These are phyloP conservation scores for Coelopa pilipes DNA, from an alignment of 2,888 invertebrate genomes.

Conservation along the genomic window DNA sequence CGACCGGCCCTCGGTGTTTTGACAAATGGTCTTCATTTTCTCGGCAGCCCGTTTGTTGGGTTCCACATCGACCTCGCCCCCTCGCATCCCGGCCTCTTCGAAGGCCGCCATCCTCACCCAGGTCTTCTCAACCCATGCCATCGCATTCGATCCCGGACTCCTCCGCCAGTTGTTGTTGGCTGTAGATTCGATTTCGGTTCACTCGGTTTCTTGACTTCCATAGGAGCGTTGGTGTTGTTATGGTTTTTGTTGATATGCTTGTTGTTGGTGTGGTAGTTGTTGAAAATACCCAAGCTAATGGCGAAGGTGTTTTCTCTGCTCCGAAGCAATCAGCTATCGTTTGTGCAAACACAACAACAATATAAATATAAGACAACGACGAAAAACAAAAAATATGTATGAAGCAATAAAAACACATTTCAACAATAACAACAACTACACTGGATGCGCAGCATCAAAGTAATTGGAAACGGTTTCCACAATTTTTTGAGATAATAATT, in stretches of 20 bases:
- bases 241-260: background rate
- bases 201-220: no score
- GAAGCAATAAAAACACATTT: no score
- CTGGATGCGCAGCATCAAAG: no score
- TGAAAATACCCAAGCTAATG: conserved; percentile 2
- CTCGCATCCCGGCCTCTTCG: background rate
- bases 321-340: no score
- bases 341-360: no score
- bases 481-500: background rate
- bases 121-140: no score
- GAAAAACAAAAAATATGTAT: no score
- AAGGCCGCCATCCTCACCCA: no score
- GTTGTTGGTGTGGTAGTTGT: background rate
- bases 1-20: conserved; percentile 5
- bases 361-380: no score
- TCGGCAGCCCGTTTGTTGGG: conserved; percentile 9
- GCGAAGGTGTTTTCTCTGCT: background rate
- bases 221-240: background rate
- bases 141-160: background rate
- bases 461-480: no score
- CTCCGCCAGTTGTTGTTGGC: background rate
- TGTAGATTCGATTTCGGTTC: conserved; percentile 10
- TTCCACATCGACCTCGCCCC: background rate
- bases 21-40: conserved; percentile 20
- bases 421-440: background rate